These are phyloP conservation scores for Leucophora obtusa DNA, from an alignment of 2,888 invertebrate genomes.

Conservation along the genomic window DNA sequence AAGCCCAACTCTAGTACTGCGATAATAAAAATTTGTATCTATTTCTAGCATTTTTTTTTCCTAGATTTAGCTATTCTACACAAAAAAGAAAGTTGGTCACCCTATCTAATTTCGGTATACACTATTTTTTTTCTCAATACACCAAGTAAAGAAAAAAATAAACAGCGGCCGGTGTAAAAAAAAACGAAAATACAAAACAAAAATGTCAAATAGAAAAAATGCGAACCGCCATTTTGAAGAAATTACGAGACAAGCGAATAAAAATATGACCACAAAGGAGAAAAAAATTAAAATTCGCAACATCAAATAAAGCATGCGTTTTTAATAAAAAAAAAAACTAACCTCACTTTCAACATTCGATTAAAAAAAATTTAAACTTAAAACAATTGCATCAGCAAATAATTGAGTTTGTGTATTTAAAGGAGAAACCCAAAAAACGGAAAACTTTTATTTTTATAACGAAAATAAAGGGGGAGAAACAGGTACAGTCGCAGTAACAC, in stretches of 20 bases:
- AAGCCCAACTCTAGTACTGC: no score
- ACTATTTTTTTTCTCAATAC: neutral
- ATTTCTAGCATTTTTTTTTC: no score
- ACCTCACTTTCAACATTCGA: constrained; percentile 67
- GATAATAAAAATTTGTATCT: no score
- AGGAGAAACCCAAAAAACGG: no score
- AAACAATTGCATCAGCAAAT: no score
- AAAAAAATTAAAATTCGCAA: constrained; percentile 68
- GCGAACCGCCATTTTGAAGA: constrained; percentile 62
- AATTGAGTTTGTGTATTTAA: no score
- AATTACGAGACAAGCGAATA: constrained; percentile 66
- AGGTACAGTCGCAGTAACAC: constrained; percentile 74
- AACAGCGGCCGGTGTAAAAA: constrained; percentile 49
- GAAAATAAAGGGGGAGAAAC: no score
- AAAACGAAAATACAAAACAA: constrained; percentile 49
- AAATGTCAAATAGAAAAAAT: constrained; percentile 51
- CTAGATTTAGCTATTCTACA: no score
- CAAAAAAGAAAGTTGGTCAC: no score
- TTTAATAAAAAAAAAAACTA: constrained; percentile 55
- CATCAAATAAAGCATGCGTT: constrained; percentile 67
- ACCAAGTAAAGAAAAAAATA: neutral
- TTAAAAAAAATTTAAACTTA: no score
- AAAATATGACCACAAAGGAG: constrained; percentile 59
- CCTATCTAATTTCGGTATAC: constrained; percentile 16
- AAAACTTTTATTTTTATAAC: no score